These are phyloP conservation scores for Lasaia peninsularis DNA, from an alignment of 1,140 invertebrate genomes.

Conservation along the genomic window DNA sequence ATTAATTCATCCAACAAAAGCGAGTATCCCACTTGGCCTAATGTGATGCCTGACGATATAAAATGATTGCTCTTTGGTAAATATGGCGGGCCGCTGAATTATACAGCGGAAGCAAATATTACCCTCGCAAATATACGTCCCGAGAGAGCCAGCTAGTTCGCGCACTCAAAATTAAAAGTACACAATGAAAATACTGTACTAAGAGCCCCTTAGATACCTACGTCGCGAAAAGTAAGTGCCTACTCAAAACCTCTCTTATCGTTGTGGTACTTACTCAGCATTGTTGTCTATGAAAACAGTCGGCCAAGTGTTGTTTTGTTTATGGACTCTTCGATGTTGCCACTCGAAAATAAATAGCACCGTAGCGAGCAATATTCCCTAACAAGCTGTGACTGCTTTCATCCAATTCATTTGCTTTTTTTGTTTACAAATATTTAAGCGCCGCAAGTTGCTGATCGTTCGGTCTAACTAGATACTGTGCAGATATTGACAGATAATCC, in stretches of 20 bases:
- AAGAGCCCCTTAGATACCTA: constrained; percentile 62
- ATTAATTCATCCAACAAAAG: constrained; percentile 67
- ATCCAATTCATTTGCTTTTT: constrained; percentile 39
- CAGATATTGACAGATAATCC: neutral
- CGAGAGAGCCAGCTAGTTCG: constrained; percentile 77
- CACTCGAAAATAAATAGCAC: constrained; percentile 73
- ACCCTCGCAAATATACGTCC: constrained; percentile 80
- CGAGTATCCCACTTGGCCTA: constrained; percentile 65
- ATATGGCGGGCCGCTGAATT: constrained; percentile 82
- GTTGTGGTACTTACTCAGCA: constrained; percentile 45
- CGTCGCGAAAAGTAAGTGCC: constrained; percentile 72
- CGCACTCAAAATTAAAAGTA: constrained; percentile 79
- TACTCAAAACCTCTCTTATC: constrained; percentile 62
- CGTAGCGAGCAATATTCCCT: constrained; percentile 68
- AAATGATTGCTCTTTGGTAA: constrained; percentile 83
- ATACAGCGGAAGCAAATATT: constrained; percentile 82
- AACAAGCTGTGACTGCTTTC: constrained; percentile 68
- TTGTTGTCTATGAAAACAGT: constrained; percentile 76
- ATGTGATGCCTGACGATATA: constrained; percentile 78
- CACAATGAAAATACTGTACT: constrained; percentile 76
- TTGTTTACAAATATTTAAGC: constrained; percentile 37
- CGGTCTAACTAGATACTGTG: neutral
- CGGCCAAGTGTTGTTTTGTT: constrained; percentile 73
- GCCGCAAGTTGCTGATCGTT: constrained; percentile 33
- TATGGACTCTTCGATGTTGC: constrained; percentile 72